Evolutionary conservation across 2,888 invertebrate species (phyloP).

Genomic region (Sicus ferrugineus): DNA sequence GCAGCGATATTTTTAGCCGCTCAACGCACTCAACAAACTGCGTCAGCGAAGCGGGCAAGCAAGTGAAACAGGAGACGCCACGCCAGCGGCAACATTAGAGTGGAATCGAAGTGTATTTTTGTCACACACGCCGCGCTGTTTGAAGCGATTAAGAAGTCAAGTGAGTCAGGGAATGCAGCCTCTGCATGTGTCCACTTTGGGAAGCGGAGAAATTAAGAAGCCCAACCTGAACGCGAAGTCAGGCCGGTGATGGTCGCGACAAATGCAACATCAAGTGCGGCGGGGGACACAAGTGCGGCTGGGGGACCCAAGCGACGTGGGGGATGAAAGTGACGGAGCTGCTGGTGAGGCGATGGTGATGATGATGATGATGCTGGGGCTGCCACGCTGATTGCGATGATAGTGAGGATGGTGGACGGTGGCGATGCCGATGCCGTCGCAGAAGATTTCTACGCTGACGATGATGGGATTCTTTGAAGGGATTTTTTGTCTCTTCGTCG

Average conservation of each 20-base stretch:
- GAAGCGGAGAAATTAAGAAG: neutral
- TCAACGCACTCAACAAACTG: neutral
- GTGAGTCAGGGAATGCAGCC: slow-evolving; percentile 8
- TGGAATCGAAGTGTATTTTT: slow-evolving; percentile 19
- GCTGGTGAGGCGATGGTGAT: neutral
- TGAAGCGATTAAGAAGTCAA: slow-evolving; percentile 24
- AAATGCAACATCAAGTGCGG: slow-evolving; percentile 6
- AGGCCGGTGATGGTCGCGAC: neutral
- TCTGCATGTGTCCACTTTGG: slow-evolving; percentile 31
- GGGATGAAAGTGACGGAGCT: neutral
- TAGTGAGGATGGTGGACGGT: neutral
- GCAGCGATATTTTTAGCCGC: neutral
- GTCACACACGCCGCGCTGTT: neutral
- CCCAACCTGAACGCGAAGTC: neutral
- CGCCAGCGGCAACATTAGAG: neutral
- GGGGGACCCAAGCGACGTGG: neutral
- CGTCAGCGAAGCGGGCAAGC: neutral
- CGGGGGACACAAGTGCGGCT: neutral
- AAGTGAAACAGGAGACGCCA: neutral
- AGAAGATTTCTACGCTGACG: too few relatives aligned
- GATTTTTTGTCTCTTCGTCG: too few relatives aligned
- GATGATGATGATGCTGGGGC: neutral
- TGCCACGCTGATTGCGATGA: neutral
- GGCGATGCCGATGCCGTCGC: too few relatives aligned
- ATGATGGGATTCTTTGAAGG: too few relatives aligned